These are phyloP conservation scores for Danio tinwini DNA, from an alignment of 2,797 vertebrate species.

Conservation along the genomic window DNA sequence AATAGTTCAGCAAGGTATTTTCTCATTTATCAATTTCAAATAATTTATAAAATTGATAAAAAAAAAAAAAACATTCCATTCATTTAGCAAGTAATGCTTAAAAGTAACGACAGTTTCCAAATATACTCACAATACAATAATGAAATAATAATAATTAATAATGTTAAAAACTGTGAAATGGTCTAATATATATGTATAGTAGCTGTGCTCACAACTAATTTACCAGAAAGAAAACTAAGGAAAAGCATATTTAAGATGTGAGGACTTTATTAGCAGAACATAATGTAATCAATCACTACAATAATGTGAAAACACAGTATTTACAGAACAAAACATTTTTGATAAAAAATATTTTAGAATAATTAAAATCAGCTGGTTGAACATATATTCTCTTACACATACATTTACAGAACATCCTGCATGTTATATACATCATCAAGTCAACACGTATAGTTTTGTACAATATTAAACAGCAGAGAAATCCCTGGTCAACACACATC, in stretches of 20 bases:
- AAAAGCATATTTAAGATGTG: conserved; percentile 65
- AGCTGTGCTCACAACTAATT: conserved; percentile 3
- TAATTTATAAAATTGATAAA: neutral
- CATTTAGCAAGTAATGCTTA: neutral
- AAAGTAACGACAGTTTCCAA: neutral
- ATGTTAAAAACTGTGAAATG: too few relatives aligned
- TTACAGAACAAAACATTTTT: conserved; percentile 94
- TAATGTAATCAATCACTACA: conserved; percentile 77
- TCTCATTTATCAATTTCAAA: neutral
- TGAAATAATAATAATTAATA: neutral
- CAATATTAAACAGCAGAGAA: conserved; percentile 96
- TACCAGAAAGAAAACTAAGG: conserved; percentile 23
- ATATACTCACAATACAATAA: neutral
- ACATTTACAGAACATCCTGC: conserved; percentile 95
- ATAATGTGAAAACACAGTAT: conserved; percentile 88
- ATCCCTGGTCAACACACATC: conserved; percentile 89
- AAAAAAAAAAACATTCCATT: neutral
- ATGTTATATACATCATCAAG: conserved; percentile 93
- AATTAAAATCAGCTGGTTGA: conserved; percentile 99
- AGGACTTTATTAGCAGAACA: conserved; percentile 77
- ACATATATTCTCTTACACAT: conserved; percentile 92
- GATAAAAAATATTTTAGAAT: conserved; percentile 99
- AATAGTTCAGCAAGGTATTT: neutral
- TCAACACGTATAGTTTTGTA: conserved; percentile 91
- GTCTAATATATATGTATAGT: neutral